Evolutionary conservation across 1,140 invertebrate genomes (phyloP).

Genomic region (Formica exsecta): DNA sequence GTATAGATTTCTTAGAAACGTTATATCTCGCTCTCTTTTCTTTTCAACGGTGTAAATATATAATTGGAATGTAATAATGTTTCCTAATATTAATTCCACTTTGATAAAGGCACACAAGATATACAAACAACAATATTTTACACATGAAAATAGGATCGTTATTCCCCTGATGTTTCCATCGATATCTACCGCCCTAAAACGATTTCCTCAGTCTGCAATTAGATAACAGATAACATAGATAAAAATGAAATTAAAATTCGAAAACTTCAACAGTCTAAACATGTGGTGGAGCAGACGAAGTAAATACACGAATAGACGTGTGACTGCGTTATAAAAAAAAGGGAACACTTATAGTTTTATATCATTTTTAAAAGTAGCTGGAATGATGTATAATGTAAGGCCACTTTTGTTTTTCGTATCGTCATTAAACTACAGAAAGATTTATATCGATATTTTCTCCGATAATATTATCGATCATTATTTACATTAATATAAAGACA

Average conservation of each 20-base stretch:
- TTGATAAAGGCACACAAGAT: slow-evolving; percentile 49
- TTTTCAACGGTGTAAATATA: slow-evolving; percentile 10
- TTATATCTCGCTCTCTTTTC: neutral
- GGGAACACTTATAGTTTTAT: slow-evolving; percentile 43
- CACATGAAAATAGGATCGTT: slow-evolving; percentile 67
- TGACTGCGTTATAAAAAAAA: slow-evolving; percentile 34
- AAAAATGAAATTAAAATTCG: slow-evolving; percentile 84
- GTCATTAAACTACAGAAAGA: slow-evolving; percentile 47
- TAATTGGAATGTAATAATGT: slow-evolving; percentile 34
- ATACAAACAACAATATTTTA: slow-evolving; percentile 66
- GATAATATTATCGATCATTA: slow-evolving; percentile 43
- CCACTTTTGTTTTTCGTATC: slow-evolving; percentile 55
- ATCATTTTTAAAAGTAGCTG: slow-evolving; percentile 66
- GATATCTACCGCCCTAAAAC: slow-evolving; percentile 63
- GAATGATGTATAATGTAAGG: slow-evolving; percentile 73
- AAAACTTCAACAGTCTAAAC: slow-evolving; percentile 84
- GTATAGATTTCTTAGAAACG: slow-evolving; percentile 42
- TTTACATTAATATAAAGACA: slow-evolving; percentile 56
- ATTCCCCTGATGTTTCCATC: slow-evolving; percentile 39
- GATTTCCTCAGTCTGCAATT: slow-evolving; percentile 77
- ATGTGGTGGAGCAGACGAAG: slow-evolving; percentile 76
- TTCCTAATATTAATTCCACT: slow-evolving; percentile 4
- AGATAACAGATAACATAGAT: slow-evolving; percentile 83
- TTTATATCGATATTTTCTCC: slow-evolving; percentile 55
- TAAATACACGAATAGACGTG: slow-evolving; percentile 77